Base-by-base conservation (phyloP, 2,797 vertebrate species). In the Platyrinchus mystaceus region DNA sequence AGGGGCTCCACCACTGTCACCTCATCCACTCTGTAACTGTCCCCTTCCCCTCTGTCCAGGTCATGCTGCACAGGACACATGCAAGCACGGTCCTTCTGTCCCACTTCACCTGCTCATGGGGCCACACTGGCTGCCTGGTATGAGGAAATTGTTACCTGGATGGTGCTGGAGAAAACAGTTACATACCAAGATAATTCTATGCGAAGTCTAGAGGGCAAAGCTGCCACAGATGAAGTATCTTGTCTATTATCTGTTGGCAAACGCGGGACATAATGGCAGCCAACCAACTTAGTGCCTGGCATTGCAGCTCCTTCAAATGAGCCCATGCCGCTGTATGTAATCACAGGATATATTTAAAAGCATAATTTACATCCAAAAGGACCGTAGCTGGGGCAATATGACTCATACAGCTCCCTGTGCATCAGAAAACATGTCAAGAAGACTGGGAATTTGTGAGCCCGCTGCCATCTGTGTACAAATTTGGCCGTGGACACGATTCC, bases 191-290 rank as follows among this genome's bases (percentile, higher is more conserved):
- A 52, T 52, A 92, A 95, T 79, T 43, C 90, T 19, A 12, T 63
- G 66, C 84, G 2, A 91, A 87, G 79, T 60, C 92, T 77, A 44
- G 93, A 95, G 93, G 94, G 87, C 71, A 89, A 55, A 91, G 89
- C 74, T 94, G 94, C 85, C 92, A 87, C 64, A 71, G 76, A 80
- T 92, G 89, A 94, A 95, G 74, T 76, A 74, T 69, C 84, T 55
- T 87, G 90, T 44, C 89, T 91, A 58, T 92, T 80, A 83, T 85
- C 87, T 91, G 89, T 59, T 93, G 95, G 93, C 94, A 97, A 97
- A 96, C 82, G 85, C 26, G 4, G 52, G 22, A 74, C 26, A 17
- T 41, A 83, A 91, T 78, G 84, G 90, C 90, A 96, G 91, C 81
- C 92, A 87, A 89, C 95, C 95, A 90, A 66, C 87, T 75, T 83